Conservation (phyloP, 1,140 invertebrate genomes). For the Panagrolaimus sp. region DNA sequence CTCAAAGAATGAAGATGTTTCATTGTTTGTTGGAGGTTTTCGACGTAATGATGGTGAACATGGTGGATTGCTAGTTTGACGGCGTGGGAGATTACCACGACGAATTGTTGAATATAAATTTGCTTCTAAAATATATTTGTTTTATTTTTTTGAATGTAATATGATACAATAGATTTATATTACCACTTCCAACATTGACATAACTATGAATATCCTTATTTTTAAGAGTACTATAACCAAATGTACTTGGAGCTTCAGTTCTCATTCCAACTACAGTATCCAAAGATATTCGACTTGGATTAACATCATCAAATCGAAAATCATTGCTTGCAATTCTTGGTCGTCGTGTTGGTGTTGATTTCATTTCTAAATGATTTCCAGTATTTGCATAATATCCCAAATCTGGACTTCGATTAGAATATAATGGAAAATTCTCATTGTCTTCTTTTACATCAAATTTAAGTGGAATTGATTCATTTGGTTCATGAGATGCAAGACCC, state of each 20-base stretch:
- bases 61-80: neutral
- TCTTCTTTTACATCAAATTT: neutral
- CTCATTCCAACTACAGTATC: conserved; percentile 8
- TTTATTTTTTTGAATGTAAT: no score
- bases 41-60: conserved; percentile 1
- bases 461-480: conserved; percentile 5
- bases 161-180: neutral
- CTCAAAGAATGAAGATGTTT: neutral
- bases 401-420: conserved; percentile 7
- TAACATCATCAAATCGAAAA: neutral
- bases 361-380: neutral
- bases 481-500: neutral
- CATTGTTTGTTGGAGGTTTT: neutral
- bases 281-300: neutral
- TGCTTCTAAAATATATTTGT: neutral
- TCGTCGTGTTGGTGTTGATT: neutral
- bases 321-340: neutral
- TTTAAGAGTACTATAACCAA: neutral
- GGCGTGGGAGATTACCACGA: neutral
- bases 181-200: conserved; percentile 8
- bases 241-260: neutral
- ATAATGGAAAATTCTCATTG: neutral
- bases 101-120: conserved; percentile 5
- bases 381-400: neutral
- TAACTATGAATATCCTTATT: conserved; percentile 2